Percentiles rank a stretch among this genome's conserved stretches.
phyloP scores from a whole-genome alignment of 2,888 invertebrate genomes.

The Thymelicus lineola region DNA sequence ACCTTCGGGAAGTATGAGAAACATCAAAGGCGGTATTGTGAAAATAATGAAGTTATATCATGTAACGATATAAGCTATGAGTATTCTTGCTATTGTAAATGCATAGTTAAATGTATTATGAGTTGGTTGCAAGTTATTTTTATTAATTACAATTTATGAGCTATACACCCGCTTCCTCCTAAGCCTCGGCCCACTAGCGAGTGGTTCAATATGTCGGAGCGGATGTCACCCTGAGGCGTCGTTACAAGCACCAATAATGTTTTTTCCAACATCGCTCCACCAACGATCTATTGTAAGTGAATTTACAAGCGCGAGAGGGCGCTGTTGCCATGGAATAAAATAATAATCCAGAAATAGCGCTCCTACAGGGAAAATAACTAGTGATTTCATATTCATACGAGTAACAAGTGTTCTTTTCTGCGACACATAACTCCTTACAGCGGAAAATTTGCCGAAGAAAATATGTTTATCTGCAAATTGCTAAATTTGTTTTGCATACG shows the following conservation, averaged over 20 bases:
- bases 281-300: constrained; percentile 62
- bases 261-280: constrained; percentile 72
- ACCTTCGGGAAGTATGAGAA: too few relatives aligned
- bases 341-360: constrained; percentile 25
- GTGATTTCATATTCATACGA: constrained; percentile 23
- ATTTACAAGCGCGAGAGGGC: constrained; percentile 40
- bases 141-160: background rate
- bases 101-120: too few relatives aligned
- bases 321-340: constrained; percentile 30
- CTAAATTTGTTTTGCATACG: too few relatives aligned
- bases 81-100: too few relatives aligned
- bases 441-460: constrained; percentile 5
- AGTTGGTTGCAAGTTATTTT: too few relatives aligned
- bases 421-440: background rate
- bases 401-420: constrained; percentile 26
- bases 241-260: constrained; percentile 78
- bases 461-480: background rate
- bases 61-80: too few relatives aligned
- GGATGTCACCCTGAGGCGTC: constrained; percentile 81
- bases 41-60: too few relatives aligned
- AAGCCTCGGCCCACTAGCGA: constrained; percentile 42
- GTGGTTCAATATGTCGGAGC: constrained; percentile 64
- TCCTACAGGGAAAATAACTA: constrained; percentile 26
- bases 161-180: constrained; percentile 39
- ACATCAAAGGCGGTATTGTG: too few relatives aligned